Conservation (phyloP, 2,888 invertebrate genomes). For the Automeris io region DNA sequence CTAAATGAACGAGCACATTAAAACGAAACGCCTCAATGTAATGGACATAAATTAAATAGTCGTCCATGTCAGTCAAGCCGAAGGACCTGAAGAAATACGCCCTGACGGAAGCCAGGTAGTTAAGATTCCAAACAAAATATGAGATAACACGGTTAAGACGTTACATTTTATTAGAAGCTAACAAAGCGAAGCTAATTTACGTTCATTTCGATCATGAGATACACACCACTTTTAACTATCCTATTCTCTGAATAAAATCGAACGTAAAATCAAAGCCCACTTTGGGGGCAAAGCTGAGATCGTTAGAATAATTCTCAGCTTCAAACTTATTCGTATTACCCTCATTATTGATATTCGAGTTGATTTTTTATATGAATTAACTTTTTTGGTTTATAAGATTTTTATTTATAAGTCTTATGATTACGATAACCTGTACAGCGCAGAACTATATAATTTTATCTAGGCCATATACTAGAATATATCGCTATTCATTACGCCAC, state of each 20-base stretch:
- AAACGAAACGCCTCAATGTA: constrained; percentile 59
- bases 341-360: too few relatives aligned
- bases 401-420: too few relatives aligned
- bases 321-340: too few relatives aligned
- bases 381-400: too few relatives aligned
- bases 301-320: too few relatives aligned
- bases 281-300: too few relatives aligned
- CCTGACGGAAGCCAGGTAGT: constrained; percentile 74
- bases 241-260: not conserved
- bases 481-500: constrained; percentile 46
- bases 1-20: constrained; percentile 65
- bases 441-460: not conserved
- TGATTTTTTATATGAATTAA: too few relatives aligned
- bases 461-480: constrained; percentile 18
- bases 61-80: constrained; percentile 65
- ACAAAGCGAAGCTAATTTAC: constrained; percentile 69
- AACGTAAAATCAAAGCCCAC: too few relatives aligned
- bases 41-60: constrained; percentile 72
- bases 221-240: constrained; percentile 17
- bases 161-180: constrained; percentile 68
- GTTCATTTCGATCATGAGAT: constrained; percentile 43
- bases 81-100: constrained; percentile 52
- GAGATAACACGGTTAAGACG: constrained; percentile 71
- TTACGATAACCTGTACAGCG: too few relatives aligned
- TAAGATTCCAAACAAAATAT: constrained; percentile 69